Evolutionary conservation across 2,797 vertebrate species (phyloP).

Genomic region (Cichlasoma orientale): DNA sequence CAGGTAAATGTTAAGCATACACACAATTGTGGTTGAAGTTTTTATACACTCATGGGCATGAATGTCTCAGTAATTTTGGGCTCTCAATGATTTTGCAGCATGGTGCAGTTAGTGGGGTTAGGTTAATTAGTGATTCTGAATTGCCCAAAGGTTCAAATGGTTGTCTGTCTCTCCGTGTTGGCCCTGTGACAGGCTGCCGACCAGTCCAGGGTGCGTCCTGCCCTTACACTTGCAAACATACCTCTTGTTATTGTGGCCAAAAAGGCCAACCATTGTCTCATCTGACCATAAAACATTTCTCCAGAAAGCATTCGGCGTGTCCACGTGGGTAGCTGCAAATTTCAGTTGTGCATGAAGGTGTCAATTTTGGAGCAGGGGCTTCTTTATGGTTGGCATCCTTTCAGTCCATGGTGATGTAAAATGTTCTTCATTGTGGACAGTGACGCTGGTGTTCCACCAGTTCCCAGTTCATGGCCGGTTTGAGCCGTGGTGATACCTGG

Average conservation of each 20-base stretch:
- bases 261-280: not conserved
- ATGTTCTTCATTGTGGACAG: too few relatives aligned
- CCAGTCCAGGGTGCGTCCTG: too few relatives aligned
- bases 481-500: too few relatives aligned
- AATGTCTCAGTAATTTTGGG: not conserved
- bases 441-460: too few relatives aligned
- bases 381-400: not conserved
- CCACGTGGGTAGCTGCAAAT: fast-evolving
- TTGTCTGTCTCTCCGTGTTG: too few relatives aligned
- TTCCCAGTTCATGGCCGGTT: too few relatives aligned
- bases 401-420: too few relatives aligned
- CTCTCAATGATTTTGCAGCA: not conserved
- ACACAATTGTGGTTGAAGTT: not conserved
- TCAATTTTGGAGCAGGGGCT: not conserved
- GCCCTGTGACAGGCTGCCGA: too few relatives aligned
- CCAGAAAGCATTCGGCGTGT: not conserved
- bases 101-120: too few relatives aligned
- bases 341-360: not conserved
- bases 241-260: not conserved
- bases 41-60: fast-evolving
- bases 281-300: not conserved
- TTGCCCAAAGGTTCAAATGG: too few relatives aligned
- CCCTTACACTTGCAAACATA: not conserved
- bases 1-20: not conserved
- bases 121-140: too few relatives aligned